Evolutionary conservation across 2,797 vertebrate species (phyloP).

Genomic region (Pseudotriccus pelzelni): DNA sequence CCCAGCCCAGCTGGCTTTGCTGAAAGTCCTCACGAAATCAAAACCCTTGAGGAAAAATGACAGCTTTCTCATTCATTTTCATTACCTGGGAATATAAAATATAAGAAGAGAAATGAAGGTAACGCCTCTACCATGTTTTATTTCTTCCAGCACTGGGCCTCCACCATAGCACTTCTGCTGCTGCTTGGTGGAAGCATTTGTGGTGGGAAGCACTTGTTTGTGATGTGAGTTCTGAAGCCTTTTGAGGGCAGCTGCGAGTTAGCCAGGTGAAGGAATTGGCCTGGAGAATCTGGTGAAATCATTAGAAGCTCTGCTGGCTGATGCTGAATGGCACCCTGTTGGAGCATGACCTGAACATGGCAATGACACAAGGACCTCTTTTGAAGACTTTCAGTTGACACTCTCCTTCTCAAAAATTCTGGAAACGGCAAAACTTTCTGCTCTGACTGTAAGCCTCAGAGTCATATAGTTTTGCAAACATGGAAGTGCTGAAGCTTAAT

Average conservation of each 20-base stretch:
- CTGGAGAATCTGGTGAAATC: background rate
- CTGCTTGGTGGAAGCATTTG: background rate
- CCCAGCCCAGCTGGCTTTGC: background rate
- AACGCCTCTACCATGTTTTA: background rate
- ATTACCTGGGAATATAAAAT: background rate
- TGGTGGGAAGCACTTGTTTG: background rate
- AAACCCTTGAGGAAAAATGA: background rate
- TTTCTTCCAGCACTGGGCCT: background rate
- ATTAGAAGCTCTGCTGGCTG: background rate
- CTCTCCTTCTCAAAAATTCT: background rate
- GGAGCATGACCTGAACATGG: background rate
- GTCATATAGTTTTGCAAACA: background rate
- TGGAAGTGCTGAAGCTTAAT: background rate
- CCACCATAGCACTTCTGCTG: background rate
- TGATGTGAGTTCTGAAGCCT: background rate
- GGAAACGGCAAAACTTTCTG: background rate
- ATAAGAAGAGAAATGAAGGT: background rate
- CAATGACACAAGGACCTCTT: background rate
- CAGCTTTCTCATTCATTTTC: background rate
- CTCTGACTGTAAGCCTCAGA: background rate
- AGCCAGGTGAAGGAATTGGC: background rate
- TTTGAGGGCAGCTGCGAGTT: background rate
- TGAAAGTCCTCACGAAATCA: background rate
- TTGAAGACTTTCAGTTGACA: background rate
- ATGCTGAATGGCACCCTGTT: background rate